phyloP scores from a whole-genome alignment of 2,113 vertebrate genomes.

The Synodontis membranacea region DNA sequence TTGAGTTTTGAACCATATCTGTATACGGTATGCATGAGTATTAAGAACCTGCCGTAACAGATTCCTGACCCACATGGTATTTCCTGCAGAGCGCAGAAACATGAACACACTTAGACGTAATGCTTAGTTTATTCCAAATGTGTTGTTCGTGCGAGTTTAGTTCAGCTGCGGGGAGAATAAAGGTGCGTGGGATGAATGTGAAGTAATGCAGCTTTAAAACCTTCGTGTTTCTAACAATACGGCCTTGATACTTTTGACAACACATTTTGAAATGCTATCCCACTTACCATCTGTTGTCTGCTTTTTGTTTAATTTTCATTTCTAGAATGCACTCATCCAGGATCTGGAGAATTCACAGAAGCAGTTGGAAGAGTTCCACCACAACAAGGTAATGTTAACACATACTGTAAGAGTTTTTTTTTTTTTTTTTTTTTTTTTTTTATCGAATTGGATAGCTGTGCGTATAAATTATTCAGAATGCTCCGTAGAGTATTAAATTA shows the following conservation, averaged over 20 bases:
- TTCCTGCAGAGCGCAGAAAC: neutral
- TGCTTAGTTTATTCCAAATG: neutral
- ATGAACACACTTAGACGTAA: neutral
- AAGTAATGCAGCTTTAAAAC: neutral
- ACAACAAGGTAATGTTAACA: conserved; percentile 80
- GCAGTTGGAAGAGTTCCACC: conserved; percentile 91
- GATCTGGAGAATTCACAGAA: conserved; percentile 93
- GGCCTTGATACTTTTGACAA: neutral
- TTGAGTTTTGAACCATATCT: neutral
- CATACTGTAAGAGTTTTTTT: neutral
- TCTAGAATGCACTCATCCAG: conserved; percentile 89
- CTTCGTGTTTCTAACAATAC: neutral
- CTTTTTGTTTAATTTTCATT: conserved; percentile 10
- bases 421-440: too few species aligned
- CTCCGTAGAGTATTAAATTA: neutral
- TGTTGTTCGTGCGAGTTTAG: neutral
- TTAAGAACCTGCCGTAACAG: neutral
- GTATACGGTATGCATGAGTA: neutral
- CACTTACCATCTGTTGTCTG: neutral
- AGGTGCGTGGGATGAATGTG: neutral
- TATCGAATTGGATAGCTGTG: neutral
- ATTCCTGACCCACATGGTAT: neutral
- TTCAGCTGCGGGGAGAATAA: neutral
- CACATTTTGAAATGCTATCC: neutral
- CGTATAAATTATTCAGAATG: neutral